Evolutionary conservation across 2,797 vertebrate genomes (phyloP).

Genomic region (Ptychadena robeensis): DNA sequence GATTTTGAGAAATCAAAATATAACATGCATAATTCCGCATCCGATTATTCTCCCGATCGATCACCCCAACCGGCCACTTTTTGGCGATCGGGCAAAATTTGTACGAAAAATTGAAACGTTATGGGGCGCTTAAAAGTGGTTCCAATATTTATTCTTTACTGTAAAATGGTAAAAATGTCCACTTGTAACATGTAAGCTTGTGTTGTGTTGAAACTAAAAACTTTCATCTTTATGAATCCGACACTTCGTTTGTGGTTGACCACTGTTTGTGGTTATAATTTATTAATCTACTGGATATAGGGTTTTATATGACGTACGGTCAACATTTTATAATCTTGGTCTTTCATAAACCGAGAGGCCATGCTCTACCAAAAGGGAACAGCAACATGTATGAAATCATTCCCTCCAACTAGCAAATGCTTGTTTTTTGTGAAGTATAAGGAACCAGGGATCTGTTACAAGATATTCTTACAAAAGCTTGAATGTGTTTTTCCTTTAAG

Average conservation of each 20-base stretch:
- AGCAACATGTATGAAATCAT: neutral
- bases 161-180: neutral
- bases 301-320: neutral
- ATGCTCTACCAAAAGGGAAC: neutral
- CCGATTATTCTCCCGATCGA: too few species aligned
- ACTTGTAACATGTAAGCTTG: neutral
- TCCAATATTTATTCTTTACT: neutral
- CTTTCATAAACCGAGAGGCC: neutral
- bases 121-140: neutral
- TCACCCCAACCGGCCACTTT: too few species aligned
- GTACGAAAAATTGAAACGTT: too few species aligned
- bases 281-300: neutral
- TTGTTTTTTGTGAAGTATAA: too few species aligned
- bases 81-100: too few species aligned
- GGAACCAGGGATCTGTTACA: too few species aligned
- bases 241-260: conserved; percentile 44
- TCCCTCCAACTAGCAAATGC: neutral
- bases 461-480: too few species aligned
- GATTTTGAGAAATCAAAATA: too few species aligned
- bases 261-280: neutral
- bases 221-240: conserved; percentile 11
- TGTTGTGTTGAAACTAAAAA: conserved; percentile 2
- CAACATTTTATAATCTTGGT: neutral
- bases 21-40: too few species aligned
- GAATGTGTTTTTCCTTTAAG: too few species aligned